A percentile compares a stretch with the other conserved stretches of the same genome.
Conservation (phyloP, 2,113 vertebrate species). For the Sialia sialis region DNA sequence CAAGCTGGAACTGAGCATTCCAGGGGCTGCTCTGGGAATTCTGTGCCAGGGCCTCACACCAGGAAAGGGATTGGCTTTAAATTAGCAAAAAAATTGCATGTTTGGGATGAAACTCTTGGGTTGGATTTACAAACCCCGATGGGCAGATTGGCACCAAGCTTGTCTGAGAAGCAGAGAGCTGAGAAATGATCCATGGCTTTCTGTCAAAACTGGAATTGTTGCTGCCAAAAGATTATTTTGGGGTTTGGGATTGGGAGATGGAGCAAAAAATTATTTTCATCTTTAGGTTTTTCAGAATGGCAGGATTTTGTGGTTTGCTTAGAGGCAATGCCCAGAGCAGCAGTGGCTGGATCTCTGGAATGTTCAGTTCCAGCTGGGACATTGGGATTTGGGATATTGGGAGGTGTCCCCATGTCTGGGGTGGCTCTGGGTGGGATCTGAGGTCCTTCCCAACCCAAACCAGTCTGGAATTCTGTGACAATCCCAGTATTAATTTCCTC, state of each 20-base stretch:
- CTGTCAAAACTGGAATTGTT: background rate
- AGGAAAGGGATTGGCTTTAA: background rate
- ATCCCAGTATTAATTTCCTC: background rate
- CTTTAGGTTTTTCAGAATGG: background rate
- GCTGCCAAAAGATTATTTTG: background rate
- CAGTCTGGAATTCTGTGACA: background rate
- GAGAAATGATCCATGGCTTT: background rate
- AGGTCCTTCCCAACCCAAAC: background rate
- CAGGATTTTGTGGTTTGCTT: background rate
- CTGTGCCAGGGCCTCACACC: background rate
- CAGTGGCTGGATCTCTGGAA: background rate
- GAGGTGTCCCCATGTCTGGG: background rate
- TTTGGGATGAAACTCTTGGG: background rate
- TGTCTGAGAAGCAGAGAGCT: background rate
- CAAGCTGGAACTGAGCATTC: background rate
- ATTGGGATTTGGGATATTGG: background rate
- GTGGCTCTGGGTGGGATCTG: fast-evolving
- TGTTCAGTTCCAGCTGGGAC: background rate
- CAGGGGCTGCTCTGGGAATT: background rate
- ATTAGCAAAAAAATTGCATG: background rate
- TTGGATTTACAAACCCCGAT: background rate
- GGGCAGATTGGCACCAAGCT: background rate
- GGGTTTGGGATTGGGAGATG: background rate
- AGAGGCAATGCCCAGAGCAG: background rate
- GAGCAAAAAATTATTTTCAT: background rate